Base-by-base conservation (phyloP, 2,888 invertebrate genomes). In the Scotopteryx bipunctaria region DNA sequence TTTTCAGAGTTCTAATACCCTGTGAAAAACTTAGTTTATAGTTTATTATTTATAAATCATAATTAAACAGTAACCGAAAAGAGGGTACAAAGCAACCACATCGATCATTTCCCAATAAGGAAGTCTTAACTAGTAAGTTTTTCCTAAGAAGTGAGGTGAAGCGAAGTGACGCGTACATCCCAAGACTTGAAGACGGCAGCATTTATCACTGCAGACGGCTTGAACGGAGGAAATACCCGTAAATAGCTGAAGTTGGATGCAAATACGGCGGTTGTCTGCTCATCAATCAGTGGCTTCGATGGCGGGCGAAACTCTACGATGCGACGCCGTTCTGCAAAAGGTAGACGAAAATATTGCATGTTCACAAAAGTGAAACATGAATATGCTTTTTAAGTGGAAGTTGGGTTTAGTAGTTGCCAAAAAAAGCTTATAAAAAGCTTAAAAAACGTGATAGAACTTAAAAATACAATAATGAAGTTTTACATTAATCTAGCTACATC, bases 211-310 rank as follows among this genome's bases (percentile, higher is more conserved):
- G 76, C 73, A 78, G 85, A 83, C 86, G 87, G 84, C 84, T 82
- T 86, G 85, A 86, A 84, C 83, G 79, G 75, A 88, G 86, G 87
- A 88, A 87, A 86, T 86, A 77, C 84, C 86, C 86, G 87, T 88
- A 89, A 89, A 89, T 89, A 89, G 87, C 82, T 83, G 76, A 86
- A 89, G 86, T 81, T 83, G 77, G 84, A 89, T 87, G 88, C 88
- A 89, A 89, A 89, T 83, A 82, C 82, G 81, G 79, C 82, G 84
- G 83, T 87, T 85, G 87, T 83, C 84, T 74, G 77, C 81, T 83
- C 88, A 89, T 89, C 88, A 87, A 89, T 89, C 89, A 89, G 81
- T 76, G 69, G 60, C 57, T 52, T 40, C 35, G 43, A 37, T 36
- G 48, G 43, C 43, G 25, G 35, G 35, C 42, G 21, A 29, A 50